Evolutionary conservation across 2,888 invertebrate genomes (phyloP), one percentile per base, ranked within the genome.

Genomic region (Phyto melanocephala): DNA sequence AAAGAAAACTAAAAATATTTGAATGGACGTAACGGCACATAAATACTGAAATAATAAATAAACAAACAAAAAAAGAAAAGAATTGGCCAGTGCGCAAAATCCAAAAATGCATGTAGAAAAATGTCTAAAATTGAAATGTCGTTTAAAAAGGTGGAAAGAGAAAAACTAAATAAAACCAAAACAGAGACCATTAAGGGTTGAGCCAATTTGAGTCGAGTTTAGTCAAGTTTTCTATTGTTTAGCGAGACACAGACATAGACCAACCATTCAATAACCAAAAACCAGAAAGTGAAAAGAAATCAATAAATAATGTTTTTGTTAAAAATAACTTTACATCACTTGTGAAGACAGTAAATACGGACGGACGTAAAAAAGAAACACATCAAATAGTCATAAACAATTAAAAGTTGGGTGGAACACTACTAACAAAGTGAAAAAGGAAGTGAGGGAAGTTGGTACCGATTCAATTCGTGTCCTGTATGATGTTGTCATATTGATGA

Each of bases 321-420:
- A 67, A 67, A 82, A 82, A 82, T 82, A 79, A 75, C 82, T 82
- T 79, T 82, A 82, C 82, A 82, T 79, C 75, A 76, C 11, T 79
- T 76, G 74, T 80, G 35, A 52, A 67, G 60, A 42, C 28, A 37
- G 33, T 17, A 42, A 20, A 50, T 20, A 76, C 3, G 60, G 58
- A 40, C 63, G 60, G 67, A 72, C 15, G 10, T 50, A 63, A 63
- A 58, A 42, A 60, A 70, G 40, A 58, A 62, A 47, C 62, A 37
- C 20, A 52, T 45, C 35, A 45, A 74, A 65, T 56, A 68, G 74
- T 50, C 42, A 28, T 6, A 65, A 67, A 62, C 72, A 63, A 24
- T 28, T 22, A 50, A 56, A 68, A 70, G 62, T 28, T 62, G 33
- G 35, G 22, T 13, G 22, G 22, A 45, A 28, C 28, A 28, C n/a